Evolutionary conservation across 2,797 vertebrate species (phyloP).

Genomic region (Garrulus glandarius): DNA sequence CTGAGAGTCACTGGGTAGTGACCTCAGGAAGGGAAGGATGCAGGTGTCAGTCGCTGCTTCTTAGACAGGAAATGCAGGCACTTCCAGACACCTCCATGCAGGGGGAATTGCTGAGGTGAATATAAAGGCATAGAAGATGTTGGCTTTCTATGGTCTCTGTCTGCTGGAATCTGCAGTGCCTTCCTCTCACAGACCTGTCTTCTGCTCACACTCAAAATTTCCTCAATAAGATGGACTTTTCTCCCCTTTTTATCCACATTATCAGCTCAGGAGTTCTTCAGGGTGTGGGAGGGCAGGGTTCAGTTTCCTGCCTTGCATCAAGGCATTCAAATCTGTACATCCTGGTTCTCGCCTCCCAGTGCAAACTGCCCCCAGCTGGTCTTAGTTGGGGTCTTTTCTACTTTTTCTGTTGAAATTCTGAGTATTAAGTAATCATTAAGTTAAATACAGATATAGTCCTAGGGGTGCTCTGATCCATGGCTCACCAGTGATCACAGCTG

Average conservation of each 20-base stretch:
- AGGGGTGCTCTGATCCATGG: background rate
- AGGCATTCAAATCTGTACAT: background rate
- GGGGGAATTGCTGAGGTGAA: background rate
- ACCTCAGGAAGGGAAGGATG: background rate
- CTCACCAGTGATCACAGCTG: background rate
- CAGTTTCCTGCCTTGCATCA: background rate
- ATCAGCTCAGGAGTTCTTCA: background rate
- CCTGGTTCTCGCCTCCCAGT: background rate
- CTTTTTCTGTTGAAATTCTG: background rate
- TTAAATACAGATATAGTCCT: background rate
- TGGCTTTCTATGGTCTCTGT: background rate
- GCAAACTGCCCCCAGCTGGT: background rate
- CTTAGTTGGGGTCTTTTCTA: background rate
- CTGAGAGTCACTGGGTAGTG: background rate
- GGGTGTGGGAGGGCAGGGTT: background rate
- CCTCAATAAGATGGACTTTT: background rate
- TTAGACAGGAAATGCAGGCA: background rate
- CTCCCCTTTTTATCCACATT: background rate
- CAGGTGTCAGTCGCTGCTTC: background rate
- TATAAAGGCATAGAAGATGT: background rate
- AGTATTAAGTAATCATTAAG: background rate
- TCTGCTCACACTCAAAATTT: background rate
- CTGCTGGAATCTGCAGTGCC: background rate
- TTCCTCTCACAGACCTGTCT: background rate
- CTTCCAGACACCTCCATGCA: background rate